Percentiles rank a stretch among this genome's conserved stretches.
Conservation (phyloP, 2,113 vertebrate genomes). For the Campylorhamphus procurvoides region DNA sequence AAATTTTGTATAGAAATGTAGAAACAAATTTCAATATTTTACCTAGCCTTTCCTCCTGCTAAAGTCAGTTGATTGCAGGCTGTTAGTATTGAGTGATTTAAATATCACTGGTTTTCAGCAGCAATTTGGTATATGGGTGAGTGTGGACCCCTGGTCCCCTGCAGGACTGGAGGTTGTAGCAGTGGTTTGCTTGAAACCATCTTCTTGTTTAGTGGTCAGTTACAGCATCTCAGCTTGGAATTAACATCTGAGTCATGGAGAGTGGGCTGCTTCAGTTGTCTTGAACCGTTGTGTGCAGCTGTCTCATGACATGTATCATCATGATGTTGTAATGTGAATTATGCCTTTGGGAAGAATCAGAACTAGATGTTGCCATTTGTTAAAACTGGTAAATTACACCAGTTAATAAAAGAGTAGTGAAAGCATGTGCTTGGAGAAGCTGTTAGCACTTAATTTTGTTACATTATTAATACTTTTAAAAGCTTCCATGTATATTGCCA, state of each 20-base stretch:
- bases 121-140: background rate
- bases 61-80: background rate
- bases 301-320: background rate
- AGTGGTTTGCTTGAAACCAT: background rate
- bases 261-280: background rate
- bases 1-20: background rate
- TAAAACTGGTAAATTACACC: background rate
- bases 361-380: background rate
- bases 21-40: background rate
- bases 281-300: accelerated
- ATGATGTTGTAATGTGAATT: background rate
- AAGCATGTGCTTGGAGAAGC: background rate
- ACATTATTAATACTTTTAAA: background rate
- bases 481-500: background rate
- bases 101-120: background rate
- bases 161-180: background rate
- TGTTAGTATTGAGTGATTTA: background rate
- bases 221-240: background rate
- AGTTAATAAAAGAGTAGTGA: background rate
- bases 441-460: background rate
- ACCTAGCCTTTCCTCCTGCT: background rate
- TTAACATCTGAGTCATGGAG: background rate
- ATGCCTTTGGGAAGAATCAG: background rate
- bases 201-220: background rate
- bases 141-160: background rate